A percentile compares a stretch with the other conserved stretches of the same genome.
Conservation (phyloP, 1,140 invertebrate species). For the Drosophila arizonae region DNA sequence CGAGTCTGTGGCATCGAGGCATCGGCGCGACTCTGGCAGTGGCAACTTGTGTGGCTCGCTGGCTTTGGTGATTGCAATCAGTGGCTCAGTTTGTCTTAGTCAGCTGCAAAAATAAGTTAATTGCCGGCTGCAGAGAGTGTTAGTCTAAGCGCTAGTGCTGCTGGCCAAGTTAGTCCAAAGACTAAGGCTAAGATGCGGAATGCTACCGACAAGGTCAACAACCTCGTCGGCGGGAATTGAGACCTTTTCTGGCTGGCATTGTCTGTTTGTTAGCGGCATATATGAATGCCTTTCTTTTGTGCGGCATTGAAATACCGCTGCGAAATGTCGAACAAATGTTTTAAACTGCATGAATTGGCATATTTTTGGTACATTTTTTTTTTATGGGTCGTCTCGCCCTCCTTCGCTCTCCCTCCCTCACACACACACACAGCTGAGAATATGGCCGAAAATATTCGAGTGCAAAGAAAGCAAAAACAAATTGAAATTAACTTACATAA, state of each 20-base stretch:
- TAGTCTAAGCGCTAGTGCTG: neutral
- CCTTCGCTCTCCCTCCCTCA: neutral
- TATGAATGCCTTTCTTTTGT: constrained; percentile 68
- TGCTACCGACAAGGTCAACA: constrained; percentile 66
- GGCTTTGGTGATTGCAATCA: constrained; percentile 64
- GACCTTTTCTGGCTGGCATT: constrained; percentile 48
- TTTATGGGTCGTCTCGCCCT: constrained; percentile 22
- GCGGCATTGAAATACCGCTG: constrained; percentile 48
- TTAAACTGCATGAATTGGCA: constrained; percentile 81
- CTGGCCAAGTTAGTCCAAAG: constrained; percentile 11
- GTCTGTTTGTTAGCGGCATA: constrained; percentile 35
- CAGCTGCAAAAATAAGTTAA: constrained; percentile 75
- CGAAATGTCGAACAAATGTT: constrained; percentile 80
- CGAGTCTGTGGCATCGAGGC: too few species aligned
- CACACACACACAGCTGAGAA: constrained; percentile 40
- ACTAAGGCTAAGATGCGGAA: neutral
- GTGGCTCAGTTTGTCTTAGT: constrained; percentile 74
- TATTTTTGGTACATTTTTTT: constrained; percentile 47
- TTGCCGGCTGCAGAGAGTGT: constrained; percentile 39
- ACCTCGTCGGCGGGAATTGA: constrained; percentile 61
- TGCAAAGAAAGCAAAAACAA: constrained; percentile 48
- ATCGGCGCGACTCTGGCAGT: too few species aligned
- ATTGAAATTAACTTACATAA: constrained; percentile 78
- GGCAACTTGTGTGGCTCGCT: constrained; percentile 62
- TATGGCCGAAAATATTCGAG: constrained; percentile 38